phyloP scores from a whole-genome alignment of 2,888 invertebrate genomes.

The Vannuccia rotundouncinata region DNA sequence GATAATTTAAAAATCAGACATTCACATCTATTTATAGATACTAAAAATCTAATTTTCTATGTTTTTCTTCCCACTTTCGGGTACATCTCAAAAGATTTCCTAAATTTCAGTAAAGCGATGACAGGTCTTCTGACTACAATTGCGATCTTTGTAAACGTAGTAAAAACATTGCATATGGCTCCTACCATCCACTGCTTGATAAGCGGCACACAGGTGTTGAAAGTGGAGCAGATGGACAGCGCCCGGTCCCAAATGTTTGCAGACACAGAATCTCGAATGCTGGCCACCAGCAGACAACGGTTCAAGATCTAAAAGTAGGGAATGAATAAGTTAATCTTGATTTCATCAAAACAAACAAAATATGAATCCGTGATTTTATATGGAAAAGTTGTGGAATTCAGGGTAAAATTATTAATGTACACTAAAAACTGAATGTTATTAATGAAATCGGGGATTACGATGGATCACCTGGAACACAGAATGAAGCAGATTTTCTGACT shows the following conservation, averaged over 20 bases:
- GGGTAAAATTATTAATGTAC: too few species aligned
- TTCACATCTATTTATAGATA: too few species aligned
- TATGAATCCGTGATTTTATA: background rate
- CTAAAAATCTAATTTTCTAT: too few species aligned
- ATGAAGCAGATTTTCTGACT: background rate
- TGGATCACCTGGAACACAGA: background rate
- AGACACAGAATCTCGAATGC: background rate
- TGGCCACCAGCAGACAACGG: background rate
- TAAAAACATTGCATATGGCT: too few species aligned
- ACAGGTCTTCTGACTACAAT: too few species aligned
- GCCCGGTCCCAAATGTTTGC: background rate
- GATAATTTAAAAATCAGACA: too few species aligned
- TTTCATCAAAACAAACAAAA: background rate
- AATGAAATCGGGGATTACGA: too few species aligned
- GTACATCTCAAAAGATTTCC: too few species aligned
- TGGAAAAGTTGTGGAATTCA: background rate
- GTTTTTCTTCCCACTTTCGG: too few species aligned
- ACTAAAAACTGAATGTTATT: too few species aligned
- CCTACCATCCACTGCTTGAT: background rate
- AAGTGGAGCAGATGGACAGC: background rate
- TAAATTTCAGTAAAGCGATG: too few species aligned
- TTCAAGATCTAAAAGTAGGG: background rate
- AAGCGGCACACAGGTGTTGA: background rate
- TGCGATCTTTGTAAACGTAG: too few species aligned
- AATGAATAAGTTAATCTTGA: background rate